Base-by-base conservation (phyloP, 2,888 invertebrate species). In the Thelaira solivaga region DNA sequence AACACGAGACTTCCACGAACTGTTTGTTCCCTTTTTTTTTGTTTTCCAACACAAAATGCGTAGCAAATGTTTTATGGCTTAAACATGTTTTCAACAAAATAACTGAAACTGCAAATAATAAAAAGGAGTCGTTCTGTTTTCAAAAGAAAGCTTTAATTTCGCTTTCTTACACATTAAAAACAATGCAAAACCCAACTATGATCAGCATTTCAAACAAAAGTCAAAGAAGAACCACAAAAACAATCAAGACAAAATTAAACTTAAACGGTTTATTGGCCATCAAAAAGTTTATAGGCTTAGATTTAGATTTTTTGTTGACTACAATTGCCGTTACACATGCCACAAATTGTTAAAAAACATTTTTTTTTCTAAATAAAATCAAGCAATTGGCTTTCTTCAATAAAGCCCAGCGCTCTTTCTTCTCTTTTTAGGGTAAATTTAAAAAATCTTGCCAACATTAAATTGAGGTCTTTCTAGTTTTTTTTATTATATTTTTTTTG, bases 1-100 rank as follows among this genome's bases (percentile, higher is more conserved):
- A 88, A 87, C 88, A 88, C 88, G 88, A 88, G 88, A 85, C 88
- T 88, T 88, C 88, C 87, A 88, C 88, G 88, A 88, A 88, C 85
- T 83, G 83, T 80, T 39, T 47, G 45, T 57, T 59, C 53, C 49
- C 72, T 62, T 43, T 43, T 68, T 73, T 43, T n/a, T n/a, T n/a
- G n/a, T n/a, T n/a, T n/a, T n/a, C n/a, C n/a, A n/a, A n/a, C 43
- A 57, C 41, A 61, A 65, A 74, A 81, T 65, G 71, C 76, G 75
- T 79, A 79, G 80, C 79, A 76, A 81, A 81, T 80, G 79, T 77
- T 82, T 81, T 77, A 82, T 80, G 80, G 73, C 80, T 69, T 31
- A 74, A 67, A 71, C 75, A 80, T 75, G 67, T 67, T 73, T 73
- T 71, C 39, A 80, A 57, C 71, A 71, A 64, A 76, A 68, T 65